A percentile compares a stretch with the other conserved stretches of the same genome.
Conservation (phyloP, 2,888 invertebrate species). For the Hydrotaea cyrtoneurina region DNA sequence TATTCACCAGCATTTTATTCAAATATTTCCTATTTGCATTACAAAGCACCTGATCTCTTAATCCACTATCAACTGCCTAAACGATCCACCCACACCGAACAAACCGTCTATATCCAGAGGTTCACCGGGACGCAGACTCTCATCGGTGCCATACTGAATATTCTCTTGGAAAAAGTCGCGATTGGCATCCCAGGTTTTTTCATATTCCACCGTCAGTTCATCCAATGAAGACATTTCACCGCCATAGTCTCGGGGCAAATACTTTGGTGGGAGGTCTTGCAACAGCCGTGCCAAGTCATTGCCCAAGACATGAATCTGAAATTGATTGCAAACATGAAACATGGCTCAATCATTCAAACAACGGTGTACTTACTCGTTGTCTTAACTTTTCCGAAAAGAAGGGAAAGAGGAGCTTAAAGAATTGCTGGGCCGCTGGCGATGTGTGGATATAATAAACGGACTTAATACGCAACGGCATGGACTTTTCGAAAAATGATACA, state of each 20-base stretch:
- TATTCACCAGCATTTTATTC: no score
- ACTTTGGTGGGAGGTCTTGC: conserved; percentile 82
- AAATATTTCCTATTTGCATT: no score
- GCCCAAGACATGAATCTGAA: conserved; percentile 83
- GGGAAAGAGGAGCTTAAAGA: conserved; percentile 82
- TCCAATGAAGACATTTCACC: conserved; percentile 82
- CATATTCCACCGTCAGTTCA: conserved; percentile 74
- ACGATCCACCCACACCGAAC: conserved; percentile 75
- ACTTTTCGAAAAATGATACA: conserved; percentile 83
- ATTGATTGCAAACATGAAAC: not conserved
- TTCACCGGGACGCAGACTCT: conserved; percentile 65
- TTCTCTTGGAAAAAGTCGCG: conserved; percentile 74
- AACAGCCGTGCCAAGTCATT: conserved; percentile 83
- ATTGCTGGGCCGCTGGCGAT: conserved; percentile 83
- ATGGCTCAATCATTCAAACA: not conserved
- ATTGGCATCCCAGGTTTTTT: conserved; percentile 71
- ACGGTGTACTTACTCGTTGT: conserved; percentile 81
- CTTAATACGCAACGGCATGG: conserved; percentile 83
- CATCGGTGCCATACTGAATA: conserved; percentile 68
- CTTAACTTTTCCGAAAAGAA: conserved; percentile 84
- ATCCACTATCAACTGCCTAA: conserved; percentile 74
- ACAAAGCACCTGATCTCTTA: conserved; percentile 54
- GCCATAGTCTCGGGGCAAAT: conserved; percentile 86
- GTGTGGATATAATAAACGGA: conserved; percentile 84
- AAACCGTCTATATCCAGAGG: conserved; percentile 72